Conservation (phyloP, 2,797 vertebrate genomes). For the Halcyon chelicuti region DNA sequence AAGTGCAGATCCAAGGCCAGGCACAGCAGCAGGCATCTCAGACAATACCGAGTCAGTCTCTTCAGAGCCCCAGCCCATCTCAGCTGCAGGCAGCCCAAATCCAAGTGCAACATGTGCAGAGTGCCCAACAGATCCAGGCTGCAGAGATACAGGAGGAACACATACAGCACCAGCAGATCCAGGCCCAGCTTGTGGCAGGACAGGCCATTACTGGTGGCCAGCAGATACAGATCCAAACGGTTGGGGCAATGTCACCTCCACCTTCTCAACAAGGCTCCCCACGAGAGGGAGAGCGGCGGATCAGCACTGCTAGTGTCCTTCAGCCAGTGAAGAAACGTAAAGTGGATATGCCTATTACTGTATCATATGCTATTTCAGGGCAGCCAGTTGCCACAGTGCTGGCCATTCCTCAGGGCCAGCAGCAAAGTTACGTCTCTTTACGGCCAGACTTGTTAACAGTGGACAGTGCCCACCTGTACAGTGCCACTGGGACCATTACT, state of each 20-base stretch:
- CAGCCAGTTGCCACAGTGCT: conserved; percentile 96
- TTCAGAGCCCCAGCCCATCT: conserved; percentile 89
- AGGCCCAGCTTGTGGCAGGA: conserved; percentile 92
- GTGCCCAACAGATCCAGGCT: conserved; percentile 84
- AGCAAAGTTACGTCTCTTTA: conserved; percentile 95
- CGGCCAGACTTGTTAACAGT: conserved; percentile 95
- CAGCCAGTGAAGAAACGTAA: conserved; percentile 97
- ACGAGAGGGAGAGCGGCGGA: conserved; percentile 90
- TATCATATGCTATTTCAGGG: conserved; percentile 94
- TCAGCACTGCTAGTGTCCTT: conserved; percentile 88
- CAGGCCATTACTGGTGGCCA: conserved; percentile 90
- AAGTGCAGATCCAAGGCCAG: conserved; percentile 95
- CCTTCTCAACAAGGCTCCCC: conserved; percentile 89
- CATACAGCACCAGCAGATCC: conserved; percentile 93
- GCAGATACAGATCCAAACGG: conserved; percentile 96
- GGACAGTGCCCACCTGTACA: conserved; percentile 97
- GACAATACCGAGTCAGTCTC: conserved; percentile 89
- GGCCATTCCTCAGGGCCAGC: conserved; percentile 95
- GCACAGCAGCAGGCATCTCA: conserved; percentile 89
- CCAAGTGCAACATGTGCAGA: conserved; percentile 91
- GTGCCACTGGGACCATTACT: conserved; percentile 96
- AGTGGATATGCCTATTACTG: conserved; percentile 97
- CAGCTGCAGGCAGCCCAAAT: conserved; percentile 92
- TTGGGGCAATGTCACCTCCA: conserved; percentile 90
- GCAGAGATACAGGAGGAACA: conserved; percentile 93